Base-by-base conservation (phyloP, 2,888 invertebrate species). In the Hemithea aestivaria region DNA sequence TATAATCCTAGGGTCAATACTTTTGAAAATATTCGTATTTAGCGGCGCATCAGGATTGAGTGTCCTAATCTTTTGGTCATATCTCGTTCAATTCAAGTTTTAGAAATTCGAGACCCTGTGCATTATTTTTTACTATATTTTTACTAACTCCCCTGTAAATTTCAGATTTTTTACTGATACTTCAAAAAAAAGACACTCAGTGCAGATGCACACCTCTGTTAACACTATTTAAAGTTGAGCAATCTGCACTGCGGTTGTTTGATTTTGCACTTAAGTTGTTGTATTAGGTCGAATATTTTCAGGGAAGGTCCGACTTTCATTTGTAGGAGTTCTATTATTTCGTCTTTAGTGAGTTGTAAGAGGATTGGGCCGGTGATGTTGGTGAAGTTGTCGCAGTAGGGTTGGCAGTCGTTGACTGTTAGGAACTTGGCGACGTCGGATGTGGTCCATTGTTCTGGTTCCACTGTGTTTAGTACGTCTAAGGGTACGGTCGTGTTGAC, bases 251-350 rank as follows among this genome's bases (percentile, higher is more conserved):
- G 91, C 48, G 92, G 91, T 46, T 93, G 92, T 75, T 92, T 93
- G 48, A 94, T 91, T 88, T 95, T 94, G 74, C 92, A 92, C 85
- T 96, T 96, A 34, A 97, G 89, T 71, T 96, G 96, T 66, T 96
- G 95, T 66, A 98, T 95, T 52, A 98, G 90, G 85, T 97, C 96
- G 68, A 91, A 94, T 61, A 98, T 96, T 88, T 97, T 97, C 43
- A 98, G 78, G 9, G 97, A 96, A 5, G 97, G 97, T 1, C 97
- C 97, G 41, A 98, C 96, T 89, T 97, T 97, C 90, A 95, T 96
- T 55, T 95, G 94, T 11, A 96, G 92, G 48, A 96, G 87, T 61
- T 93, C 94, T 58, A 97, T 92, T 48, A 98, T 94, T 81, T 97
- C 94, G 71, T 97, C 96, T 84, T 97, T 96, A 31, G 93, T 93